Evolutionary conservation across 2,888 invertebrate species (phyloP), one percentile per base, ranked within the genome.

Genomic region (Drosophila mettleri): DNA sequence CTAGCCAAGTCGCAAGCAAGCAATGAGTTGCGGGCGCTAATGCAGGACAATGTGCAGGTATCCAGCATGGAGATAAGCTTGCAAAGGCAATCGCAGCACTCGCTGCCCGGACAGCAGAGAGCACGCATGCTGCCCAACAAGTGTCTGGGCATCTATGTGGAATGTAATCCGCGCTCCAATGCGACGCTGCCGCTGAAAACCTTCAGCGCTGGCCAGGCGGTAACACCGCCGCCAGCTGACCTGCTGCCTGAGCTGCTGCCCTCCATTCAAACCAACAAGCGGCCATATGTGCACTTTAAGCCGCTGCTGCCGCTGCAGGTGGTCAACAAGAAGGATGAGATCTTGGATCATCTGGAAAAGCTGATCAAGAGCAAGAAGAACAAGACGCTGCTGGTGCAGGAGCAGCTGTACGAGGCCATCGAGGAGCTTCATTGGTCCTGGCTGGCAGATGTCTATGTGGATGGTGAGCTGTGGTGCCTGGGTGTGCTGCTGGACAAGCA

Each of bases 381-480:
- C 52, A 79, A 83, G 14, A 79, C 88, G 14, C 60, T 91, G 45
- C n/a, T 91, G 62, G 88, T 91, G 8, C 79, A 91, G 53, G 76
- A 90, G 33, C 76, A 90, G 48, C 65, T 92, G 20, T 88, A 92
- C 29, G 83, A 90, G 36, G 90, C 88, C 22, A 73, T 91, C 10
- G 90, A 90, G 62, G 91, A 90, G 63, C 69, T 89, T 29, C 91
- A 92, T 49, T 94, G 95, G 94, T 96, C 96, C 0, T 97, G 97
- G 97, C 92, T 95, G 82, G 96, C 95, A 0, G 95, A 95, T 80
- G 93, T 97, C 54, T 96, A 94, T 90, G 93, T 94, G 0, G 94
- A 96, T 86, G 97, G 97, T 3, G 90, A 92, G 63, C 95, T 95
- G 71, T 94, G 92, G 81, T 96, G 97, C 86, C 93, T 95, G 45